phyloP scores from a whole-genome alignment of 2,888 invertebrate genomes.

The Acutogordius australiensis region DNA sequence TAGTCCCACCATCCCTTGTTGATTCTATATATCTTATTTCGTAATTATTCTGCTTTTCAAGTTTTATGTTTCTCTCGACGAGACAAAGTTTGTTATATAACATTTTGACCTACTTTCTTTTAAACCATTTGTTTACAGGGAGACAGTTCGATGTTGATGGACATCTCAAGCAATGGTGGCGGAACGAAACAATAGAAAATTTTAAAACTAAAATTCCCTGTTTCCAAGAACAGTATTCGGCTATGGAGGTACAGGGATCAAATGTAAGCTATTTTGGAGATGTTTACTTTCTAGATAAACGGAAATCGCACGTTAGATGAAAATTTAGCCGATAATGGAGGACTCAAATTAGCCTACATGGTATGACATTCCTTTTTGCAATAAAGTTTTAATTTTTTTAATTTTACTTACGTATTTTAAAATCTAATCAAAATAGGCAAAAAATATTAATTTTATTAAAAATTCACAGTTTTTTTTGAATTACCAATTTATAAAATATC shows the following conservation, averaged over 20 bases:
- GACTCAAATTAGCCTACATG: constrained; percentile 2
- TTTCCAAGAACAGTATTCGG: not conserved
- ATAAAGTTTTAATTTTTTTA: no score
- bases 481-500: no score
- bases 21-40: no score
- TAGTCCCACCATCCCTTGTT: no score
- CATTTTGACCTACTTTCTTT: no score
- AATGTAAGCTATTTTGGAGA: not conserved
- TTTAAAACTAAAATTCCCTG: constrained; percentile 7
- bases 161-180: not conserved
- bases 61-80: no score
- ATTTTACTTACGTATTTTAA: no score
- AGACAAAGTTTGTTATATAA: no score
- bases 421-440: no score
- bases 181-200: not conserved
- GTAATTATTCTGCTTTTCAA: no score
- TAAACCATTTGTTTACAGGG: not conserved
- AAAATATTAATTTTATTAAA: no score
- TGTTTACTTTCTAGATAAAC: not conserved
- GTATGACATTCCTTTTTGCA: not conserved
- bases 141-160: not conserved
- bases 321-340: constrained; percentile 5
- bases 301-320: constrained; percentile 5
- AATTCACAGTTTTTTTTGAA: no score
- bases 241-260: not conserved